Evolutionary conservation across 1,140 invertebrate genomes (phyloP), one percentile per base, ranked within the genome.

Genomic region (Drosophila rhopaloa): DNA sequence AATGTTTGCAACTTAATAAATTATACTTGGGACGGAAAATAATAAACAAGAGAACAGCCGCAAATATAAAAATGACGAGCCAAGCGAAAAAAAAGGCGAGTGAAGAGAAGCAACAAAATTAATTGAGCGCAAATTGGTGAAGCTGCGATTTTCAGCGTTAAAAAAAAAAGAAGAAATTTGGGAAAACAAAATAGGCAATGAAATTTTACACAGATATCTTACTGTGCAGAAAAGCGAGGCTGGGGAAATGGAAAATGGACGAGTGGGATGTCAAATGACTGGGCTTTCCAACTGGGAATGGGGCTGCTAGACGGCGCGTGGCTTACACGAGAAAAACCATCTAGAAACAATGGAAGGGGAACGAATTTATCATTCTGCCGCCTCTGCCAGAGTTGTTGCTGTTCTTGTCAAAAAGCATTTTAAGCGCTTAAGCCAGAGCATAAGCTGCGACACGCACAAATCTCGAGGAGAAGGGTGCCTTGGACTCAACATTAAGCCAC

Each of bases 41-140:
- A 72, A 76, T 85, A 77, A 68, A 81, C 60, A 84, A 47, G 71
- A 70, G 66, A 63, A 62, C 72, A 41, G 51, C 62, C 81, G 56
- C 81, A 60, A 67, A 66, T 71, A 44, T 47, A 57, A 65, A 73
- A 60, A 47, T 7, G n/a, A 16, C 46, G 56, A 29, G 1, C 32
- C 35, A 37, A 9, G 32, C 32, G 13, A 16, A 47, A 44, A 47
- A 44, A 46, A 56, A 24, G 14, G 41, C 46, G 19, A 27, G 51
- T 50, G 35, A 48, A 53, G 74, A 75, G 65, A 57, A 50, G 76
- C 62, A 68, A 59, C 79, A 79, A 83, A 89, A 88, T 86, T 86
- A 86, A 86, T 86, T 86, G 83, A 89, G 83, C 83, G 84, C 83
- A 86, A 86, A 86, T 86, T 86, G 84, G 76, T 74, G 67, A 40